phyloP scores from a whole-genome alignment of 1,140 invertebrate species.

The Drosophila bipectinata region DNA sequence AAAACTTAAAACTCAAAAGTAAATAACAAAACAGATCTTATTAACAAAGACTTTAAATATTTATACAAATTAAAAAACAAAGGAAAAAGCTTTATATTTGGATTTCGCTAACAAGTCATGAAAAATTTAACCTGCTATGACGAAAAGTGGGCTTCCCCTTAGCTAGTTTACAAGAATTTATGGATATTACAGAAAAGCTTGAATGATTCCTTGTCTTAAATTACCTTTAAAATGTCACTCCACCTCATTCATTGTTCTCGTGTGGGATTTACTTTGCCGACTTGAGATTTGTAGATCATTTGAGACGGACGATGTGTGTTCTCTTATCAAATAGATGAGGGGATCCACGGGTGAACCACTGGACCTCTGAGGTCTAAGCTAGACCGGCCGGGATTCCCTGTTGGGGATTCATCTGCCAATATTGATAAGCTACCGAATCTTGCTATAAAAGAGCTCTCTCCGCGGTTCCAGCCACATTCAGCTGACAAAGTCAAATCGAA shows the following conservation, averaged over 20 bases:
- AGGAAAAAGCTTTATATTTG: neutral
- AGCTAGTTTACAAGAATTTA: neutral
- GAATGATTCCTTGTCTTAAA: slow-evolving; percentile 3
- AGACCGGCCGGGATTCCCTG: slow-evolving; percentile 40
- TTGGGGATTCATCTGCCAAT: slow-evolving; percentile 33
- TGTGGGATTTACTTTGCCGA: slow-evolving; percentile 18
- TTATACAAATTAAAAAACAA: neutral
- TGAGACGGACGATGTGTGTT: neutral
- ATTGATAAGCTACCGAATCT: slow-evolving; percentile 31
- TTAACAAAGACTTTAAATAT: neutral
- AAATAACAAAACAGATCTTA: neutral
- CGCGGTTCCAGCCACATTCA: slow-evolving; percentile 11
- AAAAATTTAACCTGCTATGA: neutral
- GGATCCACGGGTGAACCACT: slow-evolving; percentile 59
- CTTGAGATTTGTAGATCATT: slow-evolving; percentile 9
- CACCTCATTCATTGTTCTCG: slow-evolving; percentile 21
- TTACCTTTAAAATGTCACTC: neutral
- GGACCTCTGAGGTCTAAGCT: neutral
- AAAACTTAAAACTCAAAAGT: neutral
- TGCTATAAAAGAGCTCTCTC: slow-evolving; percentile 16
- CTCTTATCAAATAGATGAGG: slow-evolving; percentile 51
- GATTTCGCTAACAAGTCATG: neutral
- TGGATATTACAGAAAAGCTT: slow-evolving; percentile 12
- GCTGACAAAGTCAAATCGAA: slow-evolving; percentile 15
- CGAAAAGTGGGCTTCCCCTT: neutral